These are phyloP conservation scores for Cheirogaleus major DNA, from an alignment of 2,797 vertebrate species.

Conservation along the genomic window DNA sequence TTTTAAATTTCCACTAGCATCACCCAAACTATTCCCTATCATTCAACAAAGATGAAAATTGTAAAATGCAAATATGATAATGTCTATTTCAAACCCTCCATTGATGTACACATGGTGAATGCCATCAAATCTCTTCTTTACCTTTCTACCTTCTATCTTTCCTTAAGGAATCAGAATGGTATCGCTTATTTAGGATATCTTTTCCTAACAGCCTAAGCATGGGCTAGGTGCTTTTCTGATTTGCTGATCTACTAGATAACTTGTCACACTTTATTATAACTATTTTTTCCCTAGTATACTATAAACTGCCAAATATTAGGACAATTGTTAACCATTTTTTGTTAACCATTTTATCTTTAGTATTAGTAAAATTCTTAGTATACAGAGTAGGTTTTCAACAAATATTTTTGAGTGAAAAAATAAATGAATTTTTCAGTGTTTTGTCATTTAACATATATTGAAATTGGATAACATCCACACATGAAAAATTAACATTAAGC, in stretches of 20 bases:
- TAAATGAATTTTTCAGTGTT: not conserved
- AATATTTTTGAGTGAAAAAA: not conserved
- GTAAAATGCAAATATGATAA: not conserved
- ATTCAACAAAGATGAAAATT: not conserved
- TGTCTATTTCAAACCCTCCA: not conserved
- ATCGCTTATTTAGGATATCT: not conserved
- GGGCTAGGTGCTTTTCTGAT: not conserved
- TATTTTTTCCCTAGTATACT: not conserved
- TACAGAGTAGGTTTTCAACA: not conserved
- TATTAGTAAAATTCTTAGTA: not conserved
- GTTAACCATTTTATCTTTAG: not conserved
- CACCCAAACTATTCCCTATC: not conserved
- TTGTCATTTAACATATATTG: not conserved
- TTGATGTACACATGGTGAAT: not conserved
- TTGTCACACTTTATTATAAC: not conserved
- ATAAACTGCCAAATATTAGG: not conserved
- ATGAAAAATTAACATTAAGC: not conserved
- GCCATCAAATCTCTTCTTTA: not conserved
- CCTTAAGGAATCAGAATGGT: not conserved
- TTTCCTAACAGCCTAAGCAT: not conserved
- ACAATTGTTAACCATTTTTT: not conserved
- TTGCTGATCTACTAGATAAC: not conserved
- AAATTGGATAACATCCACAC: not conserved
- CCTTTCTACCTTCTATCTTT: not conserved
- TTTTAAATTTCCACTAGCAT: not conserved